A percentile compares a stretch with the other conserved stretches of the same genome.
phyloP scores from a whole-genome alignment of 2,113 vertebrate species.

The Myiopsitta monachus region DNA sequence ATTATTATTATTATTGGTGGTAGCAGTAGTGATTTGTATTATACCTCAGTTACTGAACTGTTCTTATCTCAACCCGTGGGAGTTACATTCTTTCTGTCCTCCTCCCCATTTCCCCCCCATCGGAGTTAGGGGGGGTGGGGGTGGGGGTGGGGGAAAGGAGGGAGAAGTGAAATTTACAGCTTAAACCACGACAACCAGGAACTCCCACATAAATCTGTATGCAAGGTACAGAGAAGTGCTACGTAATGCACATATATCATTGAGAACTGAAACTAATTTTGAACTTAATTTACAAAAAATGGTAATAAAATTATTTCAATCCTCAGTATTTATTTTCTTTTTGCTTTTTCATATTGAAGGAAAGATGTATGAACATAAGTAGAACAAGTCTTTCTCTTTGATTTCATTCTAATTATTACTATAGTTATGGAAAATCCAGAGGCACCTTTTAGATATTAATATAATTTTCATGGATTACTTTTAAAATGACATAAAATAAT shows the following conservation, averaged over 20 bases:
- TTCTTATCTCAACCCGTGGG: no score
- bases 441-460: background rate
- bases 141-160: no score
- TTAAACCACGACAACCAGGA: no score
- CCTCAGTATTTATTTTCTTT: background rate
- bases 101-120: no score
- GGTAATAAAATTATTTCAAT: background rate
- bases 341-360: background rate
- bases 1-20: no score
- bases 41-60: no score
- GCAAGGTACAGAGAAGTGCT: fast-evolving
- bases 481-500: background rate
- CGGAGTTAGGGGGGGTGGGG: no score
- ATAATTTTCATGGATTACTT: background rate
- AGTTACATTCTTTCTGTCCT: no score
- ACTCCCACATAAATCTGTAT: background rate
- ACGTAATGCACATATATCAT: fast-evolving
- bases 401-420: background rate
- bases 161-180: no score
- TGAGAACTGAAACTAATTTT: background rate
- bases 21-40: no score
- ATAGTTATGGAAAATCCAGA: background rate
- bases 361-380: background rate
- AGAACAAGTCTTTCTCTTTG: background rate
- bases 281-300: background rate